Conservation (phyloP, 2,888 invertebrate species). For the Dynastes tityus region DNA sequence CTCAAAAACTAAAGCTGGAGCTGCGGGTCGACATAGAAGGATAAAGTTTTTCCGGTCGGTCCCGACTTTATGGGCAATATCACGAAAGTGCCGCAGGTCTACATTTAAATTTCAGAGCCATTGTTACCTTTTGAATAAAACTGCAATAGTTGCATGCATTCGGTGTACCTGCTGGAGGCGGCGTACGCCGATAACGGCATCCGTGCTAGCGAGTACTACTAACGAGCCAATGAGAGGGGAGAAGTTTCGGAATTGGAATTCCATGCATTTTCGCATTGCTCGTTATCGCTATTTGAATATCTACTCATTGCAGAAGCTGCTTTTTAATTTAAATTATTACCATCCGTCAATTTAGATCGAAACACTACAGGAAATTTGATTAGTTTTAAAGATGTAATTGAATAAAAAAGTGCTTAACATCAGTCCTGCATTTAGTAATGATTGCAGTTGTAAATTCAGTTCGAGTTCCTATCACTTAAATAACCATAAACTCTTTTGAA, state of each 20-base stretch:
- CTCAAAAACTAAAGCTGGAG: slow-evolving; percentile 10
- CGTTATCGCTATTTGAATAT: slow-evolving; percentile 23
- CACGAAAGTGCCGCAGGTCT: slow-evolving; percentile 21
- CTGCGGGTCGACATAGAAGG: slow-evolving; percentile 18
- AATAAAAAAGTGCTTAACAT: no score
- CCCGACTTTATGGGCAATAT: slow-evolving; percentile 44
- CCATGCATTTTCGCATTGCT: neutral
- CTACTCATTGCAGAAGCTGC: neutral
- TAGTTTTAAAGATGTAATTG: neutral
- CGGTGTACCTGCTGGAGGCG: slow-evolving; percentile 19
- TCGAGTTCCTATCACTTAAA: no score
- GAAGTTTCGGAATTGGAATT: neutral
- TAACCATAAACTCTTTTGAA: no score
- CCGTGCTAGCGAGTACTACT: neutral
- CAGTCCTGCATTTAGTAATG: no score
- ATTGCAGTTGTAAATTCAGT: no score
- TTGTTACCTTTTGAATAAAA: slow-evolving; percentile 45
- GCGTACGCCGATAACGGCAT: slow-evolving; percentile 25
- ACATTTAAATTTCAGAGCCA: slow-evolving; percentile 47
- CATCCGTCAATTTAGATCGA: neutral
- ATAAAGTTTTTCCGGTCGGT: slow-evolving; percentile 45
- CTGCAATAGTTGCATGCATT: slow-evolving; percentile 39
- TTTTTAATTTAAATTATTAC: slow-evolving; percentile 22
- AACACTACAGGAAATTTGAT: neutral
- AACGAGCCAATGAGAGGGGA: slow-evolving; percentile 18